Base-by-base conservation (phyloP, 2,888 invertebrate genomes). In the Zelleria hepariella region DNA sequence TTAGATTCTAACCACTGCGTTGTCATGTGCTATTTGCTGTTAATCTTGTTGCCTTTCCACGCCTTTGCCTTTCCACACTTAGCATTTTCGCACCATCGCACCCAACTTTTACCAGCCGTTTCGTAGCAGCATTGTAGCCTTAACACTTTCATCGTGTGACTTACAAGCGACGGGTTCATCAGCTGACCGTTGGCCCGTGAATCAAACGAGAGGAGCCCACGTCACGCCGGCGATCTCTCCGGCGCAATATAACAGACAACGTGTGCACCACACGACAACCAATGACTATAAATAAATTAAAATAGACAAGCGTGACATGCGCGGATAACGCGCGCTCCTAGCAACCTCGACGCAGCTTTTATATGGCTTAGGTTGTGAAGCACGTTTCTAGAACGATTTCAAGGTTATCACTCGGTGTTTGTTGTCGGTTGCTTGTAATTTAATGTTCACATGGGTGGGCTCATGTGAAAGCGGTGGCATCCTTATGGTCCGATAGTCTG, bases 131-230 rank as follows among this genome's bases (percentile, higher is more conserved):
- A 42, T 15, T 15, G 32, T 42, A 42, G 32, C 15, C 32, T 42
- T 42, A 42, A 42, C 15, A 42, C 32, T 15, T 51, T 51, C 42
- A 42, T 15, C 8, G 10, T 58, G 57, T 63, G 63, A 64, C 63
- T 59, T 62, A 64, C 62, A 56, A 60, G 62, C 52, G 32, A 21
- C 25, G 62, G 66, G 64, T 66, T 63, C 65, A 62, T 62, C 63
- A 61, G 60, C 60, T 63, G 63, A 64, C 61, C 65, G 57, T 58
- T 58, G 59, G 57, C 53, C 60, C 58, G 61, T 66, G 62, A 60
- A 63, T 65, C 66, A 64, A 59, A 10, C 59, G 55, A 26, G 53
- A 47, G 48, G 42, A 25, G 32, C 15, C 32, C 10, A 24, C 53
- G 59, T 59, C 59, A 54, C 54, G 59, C 26, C 51, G 20, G 18